phyloP scores from a whole-genome alignment of 2,888 invertebrate genomes.

The Bombylius major region DNA sequence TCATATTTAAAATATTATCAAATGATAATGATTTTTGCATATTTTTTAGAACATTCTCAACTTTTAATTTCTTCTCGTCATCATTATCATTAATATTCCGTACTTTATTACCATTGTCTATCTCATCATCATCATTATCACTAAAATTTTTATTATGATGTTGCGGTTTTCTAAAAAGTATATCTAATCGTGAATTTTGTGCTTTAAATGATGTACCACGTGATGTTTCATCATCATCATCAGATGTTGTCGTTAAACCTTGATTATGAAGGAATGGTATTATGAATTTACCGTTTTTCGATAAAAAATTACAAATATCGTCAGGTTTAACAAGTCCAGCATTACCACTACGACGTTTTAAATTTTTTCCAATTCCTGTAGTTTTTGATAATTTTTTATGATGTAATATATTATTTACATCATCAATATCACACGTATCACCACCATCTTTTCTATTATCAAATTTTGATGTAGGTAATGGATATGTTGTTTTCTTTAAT shows the following conservation, averaged over 20 bases:
- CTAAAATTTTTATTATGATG: constrained; percentile 17
- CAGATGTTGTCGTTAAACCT: constrained; percentile 34
- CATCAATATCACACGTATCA: constrained; percentile 5
- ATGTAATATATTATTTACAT: constrained; percentile 31
- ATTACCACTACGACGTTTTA: constrained; percentile 28
- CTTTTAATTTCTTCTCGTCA: constrained; percentile 17
- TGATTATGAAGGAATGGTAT: constrained; percentile 36
- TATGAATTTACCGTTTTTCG: constrained; percentile 30
- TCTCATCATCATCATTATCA: constrained; percentile 23
- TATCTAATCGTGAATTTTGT: constrained; percentile 34
- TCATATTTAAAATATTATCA: constrained; percentile 22
- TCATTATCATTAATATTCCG: constrained; percentile 23
- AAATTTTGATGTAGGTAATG: constrained; percentile 7
- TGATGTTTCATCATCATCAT: constrained; percentile 32
- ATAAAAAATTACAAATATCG: constrained; percentile 29
- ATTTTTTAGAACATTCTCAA: constrained; percentile 21
- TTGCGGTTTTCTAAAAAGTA: constrained; percentile 25
- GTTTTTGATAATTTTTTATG: constrained; percentile 31
- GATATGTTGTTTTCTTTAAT: constrained; percentile 33
- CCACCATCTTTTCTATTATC: background rate
- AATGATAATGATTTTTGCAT: constrained; percentile 20
- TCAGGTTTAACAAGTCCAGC: constrained; percentile 28
- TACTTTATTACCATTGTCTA: constrained; percentile 10
- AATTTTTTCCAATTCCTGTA: constrained; percentile 20
- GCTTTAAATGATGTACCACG: constrained; percentile 34